phyloP scores from a whole-genome alignment of 2,888 invertebrate species.

The Drosophila imparisetae region DNA sequence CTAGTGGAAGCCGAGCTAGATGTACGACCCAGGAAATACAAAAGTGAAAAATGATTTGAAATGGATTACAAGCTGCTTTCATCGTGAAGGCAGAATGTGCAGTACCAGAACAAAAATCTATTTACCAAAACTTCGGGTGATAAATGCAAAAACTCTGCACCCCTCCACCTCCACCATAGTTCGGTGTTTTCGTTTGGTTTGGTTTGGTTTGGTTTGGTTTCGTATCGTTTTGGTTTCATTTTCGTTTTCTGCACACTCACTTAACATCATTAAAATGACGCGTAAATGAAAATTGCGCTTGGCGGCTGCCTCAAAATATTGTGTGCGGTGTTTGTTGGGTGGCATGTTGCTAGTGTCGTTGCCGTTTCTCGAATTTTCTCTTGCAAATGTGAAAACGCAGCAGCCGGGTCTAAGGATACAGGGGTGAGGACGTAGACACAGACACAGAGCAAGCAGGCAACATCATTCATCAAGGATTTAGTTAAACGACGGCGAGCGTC shows the following conservation, averaged over 20 bases:
- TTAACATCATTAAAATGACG: slow-evolving; percentile 80
- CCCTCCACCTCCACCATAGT: not conserved
- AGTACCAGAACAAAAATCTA: slow-evolving; percentile 62
- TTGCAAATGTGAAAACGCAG: slow-evolving; percentile 72
- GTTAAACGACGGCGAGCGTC: slow-evolving; percentile 75
- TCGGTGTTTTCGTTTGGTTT: not conserved
- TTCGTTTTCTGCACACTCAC: slow-evolving; percentile 78
- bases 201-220: slow-evolving; percentile 6
- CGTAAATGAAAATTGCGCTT: slow-evolving; percentile 77
- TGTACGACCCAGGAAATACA: slow-evolving; percentile 50
- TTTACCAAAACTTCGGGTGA: slow-evolving; percentile 69
- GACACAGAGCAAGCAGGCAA: slow-evolving; percentile 32
- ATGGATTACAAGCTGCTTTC: slow-evolving; percentile 76
- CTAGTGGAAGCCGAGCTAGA: slow-evolving; percentile 7
- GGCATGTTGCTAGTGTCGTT: slow-evolving; percentile 67
- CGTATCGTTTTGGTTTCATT: slow-evolving; percentile 42
- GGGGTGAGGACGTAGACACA: not conserved
- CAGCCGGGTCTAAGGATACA: slow-evolving; percentile 17
- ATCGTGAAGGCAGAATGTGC: slow-evolving; percentile 46
- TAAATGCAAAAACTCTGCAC: slow-evolving; percentile 63
- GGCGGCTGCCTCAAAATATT: slow-evolving; percentile 52
- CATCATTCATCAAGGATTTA: slow-evolving; percentile 81
- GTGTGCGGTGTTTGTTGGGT: slow-evolving; percentile 40
- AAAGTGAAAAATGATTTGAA: slow-evolving; percentile 77
- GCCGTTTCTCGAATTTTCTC: slow-evolving; percentile 65